phyloP scores from a whole-genome alignment of 2,888 invertebrate species.

The Dryobota labecula region DNA sequence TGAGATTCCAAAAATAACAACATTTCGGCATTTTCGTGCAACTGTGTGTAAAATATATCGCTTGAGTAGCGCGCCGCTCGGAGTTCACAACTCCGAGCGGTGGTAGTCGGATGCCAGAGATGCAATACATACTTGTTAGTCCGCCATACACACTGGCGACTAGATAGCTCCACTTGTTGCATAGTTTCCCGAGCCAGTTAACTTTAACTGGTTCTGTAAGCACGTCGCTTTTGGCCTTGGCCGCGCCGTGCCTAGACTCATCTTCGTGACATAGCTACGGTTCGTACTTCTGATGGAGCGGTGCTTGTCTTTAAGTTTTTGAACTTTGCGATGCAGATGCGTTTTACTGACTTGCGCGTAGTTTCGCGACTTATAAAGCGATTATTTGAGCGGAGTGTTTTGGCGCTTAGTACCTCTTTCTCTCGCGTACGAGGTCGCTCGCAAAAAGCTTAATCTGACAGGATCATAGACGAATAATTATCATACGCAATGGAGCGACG shows the following conservation, averaged over 20 bases:
- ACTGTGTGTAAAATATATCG: conserved; percentile 1
- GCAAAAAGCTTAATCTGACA: neutral
- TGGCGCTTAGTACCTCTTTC: neutral
- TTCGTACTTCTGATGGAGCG: neutral
- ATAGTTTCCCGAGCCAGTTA: conserved; percentile 7
- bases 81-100: conserved; percentile 8
- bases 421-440: neutral
- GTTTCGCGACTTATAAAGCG: neutral
- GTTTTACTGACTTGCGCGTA: neutral
- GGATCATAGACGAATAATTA: neutral
- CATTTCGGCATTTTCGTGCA: conserved; percentile 5
- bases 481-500: neutral
- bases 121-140: conserved; percentile 13
- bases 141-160: no score
- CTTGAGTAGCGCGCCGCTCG: neutral
- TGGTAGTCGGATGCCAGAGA: neutral
- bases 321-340: neutral
- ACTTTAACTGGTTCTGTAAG: conserved; percentile 1
- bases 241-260: neutral
- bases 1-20: neutral
- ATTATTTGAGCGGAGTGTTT: neutral
- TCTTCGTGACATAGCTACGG: neutral
- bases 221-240: conserved; percentile 3
- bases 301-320: neutral
- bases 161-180: conserved; percentile 8